Evolutionary conservation across 2,888 invertebrate genomes (phyloP).

Genomic region (Sabellastarte sp.): DNA sequence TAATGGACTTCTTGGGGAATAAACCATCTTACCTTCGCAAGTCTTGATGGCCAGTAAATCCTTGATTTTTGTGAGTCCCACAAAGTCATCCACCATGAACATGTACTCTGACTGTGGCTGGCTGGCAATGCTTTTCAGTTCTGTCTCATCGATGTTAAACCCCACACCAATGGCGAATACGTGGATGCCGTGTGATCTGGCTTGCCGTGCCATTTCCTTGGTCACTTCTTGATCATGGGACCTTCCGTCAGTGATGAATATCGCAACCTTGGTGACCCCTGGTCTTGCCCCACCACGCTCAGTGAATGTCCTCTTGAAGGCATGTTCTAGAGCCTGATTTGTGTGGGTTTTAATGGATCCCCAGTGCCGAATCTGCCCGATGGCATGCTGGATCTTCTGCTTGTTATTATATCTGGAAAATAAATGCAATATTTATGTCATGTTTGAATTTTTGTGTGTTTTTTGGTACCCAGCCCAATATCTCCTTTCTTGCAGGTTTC

Average conservation of each 20-base stretch:
- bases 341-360: not conserved
- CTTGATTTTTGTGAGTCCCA: not conserved
- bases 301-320: no score
- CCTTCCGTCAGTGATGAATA: not conserved
- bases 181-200: not conserved
- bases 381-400: not conserved
- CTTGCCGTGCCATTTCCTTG: not conserved
- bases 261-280: not conserved
- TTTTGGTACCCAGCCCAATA: no score
- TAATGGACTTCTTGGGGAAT: no score
- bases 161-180: not conserved
- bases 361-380: not conserved
- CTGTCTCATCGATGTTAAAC: not conserved
- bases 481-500: no score
- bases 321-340: not conserved
- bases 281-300: not conserved
- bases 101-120: not conserved
- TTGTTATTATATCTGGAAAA: not conserved
- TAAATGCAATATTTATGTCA: no score
- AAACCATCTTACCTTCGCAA: not conserved
- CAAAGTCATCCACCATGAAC: not conserved
- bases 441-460: no score
- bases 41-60: not conserved
- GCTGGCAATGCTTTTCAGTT: not conserved
- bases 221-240: not conserved